A percentile compares a stretch with the other conserved stretches of the same genome.
Evolutionary conservation across 2,888 invertebrate genomes (phyloP).

Genomic region (Quadroppia sp.): DNA sequence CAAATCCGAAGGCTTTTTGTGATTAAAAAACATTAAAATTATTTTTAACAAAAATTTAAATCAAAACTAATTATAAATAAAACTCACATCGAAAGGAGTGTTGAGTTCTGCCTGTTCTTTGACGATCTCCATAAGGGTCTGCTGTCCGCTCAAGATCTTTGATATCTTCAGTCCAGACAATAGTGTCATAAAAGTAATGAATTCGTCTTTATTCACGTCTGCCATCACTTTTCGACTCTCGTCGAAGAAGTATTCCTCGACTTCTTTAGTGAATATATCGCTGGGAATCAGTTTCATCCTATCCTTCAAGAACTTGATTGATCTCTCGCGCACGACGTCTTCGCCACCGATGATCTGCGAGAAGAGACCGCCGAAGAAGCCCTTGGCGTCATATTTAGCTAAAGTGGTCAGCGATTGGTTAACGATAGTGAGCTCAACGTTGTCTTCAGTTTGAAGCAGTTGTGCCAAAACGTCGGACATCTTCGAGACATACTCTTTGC

Average conservation of each 20-base stretch:
- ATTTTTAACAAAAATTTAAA: neutral
- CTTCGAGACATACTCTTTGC: conserved; percentile 73
- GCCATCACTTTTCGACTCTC: conserved; percentile 74
- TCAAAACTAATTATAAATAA: no score
- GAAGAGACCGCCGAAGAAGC: conserved; percentile 65
- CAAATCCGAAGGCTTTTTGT: conserved; percentile 52
- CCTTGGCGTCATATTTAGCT: conserved; percentile 68
- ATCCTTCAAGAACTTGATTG: conserved; percentile 77
- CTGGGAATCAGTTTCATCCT: conserved; percentile 75
- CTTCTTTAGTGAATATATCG: conserved; percentile 72
- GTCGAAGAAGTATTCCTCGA: conserved; percentile 74
- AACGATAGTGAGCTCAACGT: conserved; percentile 75
- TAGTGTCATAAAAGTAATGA: conserved; percentile 80
- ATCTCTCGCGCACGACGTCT: conserved; percentile 74
- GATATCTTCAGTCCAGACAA: conserved; percentile 75
- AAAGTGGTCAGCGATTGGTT: conserved; percentile 74
- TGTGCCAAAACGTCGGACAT: conserved; percentile 90
- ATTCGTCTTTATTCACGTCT: conserved; percentile 86
- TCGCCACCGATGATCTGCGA: conserved; percentile 65
- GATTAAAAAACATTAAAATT: conserved; percentile 9
- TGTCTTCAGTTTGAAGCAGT: conserved; percentile 78
- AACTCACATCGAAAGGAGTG: conserved; percentile 53
- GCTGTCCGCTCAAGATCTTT: conserved; percentile 75
- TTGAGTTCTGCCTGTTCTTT: conserved; percentile 80
- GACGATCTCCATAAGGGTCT: conserved; percentile 78